Conservation (phyloP, 2,888 invertebrate species). For the Amphipoea oculea region DNA sequence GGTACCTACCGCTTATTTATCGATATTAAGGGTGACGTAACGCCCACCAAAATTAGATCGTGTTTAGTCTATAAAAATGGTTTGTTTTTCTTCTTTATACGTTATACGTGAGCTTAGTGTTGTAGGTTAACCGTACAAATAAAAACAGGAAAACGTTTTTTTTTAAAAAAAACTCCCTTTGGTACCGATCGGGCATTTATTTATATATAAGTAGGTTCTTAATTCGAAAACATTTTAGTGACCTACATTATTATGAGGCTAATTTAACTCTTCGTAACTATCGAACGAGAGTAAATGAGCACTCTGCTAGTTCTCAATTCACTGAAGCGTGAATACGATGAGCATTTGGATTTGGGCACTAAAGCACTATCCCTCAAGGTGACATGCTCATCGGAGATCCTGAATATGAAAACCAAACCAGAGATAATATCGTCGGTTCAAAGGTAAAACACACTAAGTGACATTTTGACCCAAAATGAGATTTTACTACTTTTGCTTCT, state of each 20-base stretch:
- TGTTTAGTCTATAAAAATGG: slow-evolving; percentile 68
- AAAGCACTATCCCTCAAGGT: background rate
- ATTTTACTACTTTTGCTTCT: too few relatives aligned
- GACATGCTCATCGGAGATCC: background rate
- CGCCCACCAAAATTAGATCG: slow-evolving; percentile 64
- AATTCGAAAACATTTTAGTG: background rate
- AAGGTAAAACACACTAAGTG: too few relatives aligned
- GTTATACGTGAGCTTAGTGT: slow-evolving; percentile 36
- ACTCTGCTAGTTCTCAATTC: background rate
- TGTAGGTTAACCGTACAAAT: slow-evolving; percentile 35
- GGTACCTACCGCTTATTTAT: slow-evolving; percentile 27
- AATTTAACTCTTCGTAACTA: background rate
- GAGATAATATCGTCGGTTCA: too few relatives aligned
- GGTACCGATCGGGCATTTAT: background rate
- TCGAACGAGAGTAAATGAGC: background rate
- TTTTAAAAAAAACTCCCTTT: background rate
- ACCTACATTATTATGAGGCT: background rate
- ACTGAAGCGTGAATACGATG: background rate
- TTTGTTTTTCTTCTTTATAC: slow-evolving; percentile 62
- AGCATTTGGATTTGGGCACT: background rate
- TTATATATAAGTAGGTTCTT: background rate
- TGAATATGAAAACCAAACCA: background rate
- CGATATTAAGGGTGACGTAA: slow-evolving; percentile 60
- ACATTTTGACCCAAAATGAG: too few relatives aligned
- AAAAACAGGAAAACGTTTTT: background rate